phyloP scores from a whole-genome alignment of 2,797 vertebrate genomes.

The Chelon labrosus region DNA sequence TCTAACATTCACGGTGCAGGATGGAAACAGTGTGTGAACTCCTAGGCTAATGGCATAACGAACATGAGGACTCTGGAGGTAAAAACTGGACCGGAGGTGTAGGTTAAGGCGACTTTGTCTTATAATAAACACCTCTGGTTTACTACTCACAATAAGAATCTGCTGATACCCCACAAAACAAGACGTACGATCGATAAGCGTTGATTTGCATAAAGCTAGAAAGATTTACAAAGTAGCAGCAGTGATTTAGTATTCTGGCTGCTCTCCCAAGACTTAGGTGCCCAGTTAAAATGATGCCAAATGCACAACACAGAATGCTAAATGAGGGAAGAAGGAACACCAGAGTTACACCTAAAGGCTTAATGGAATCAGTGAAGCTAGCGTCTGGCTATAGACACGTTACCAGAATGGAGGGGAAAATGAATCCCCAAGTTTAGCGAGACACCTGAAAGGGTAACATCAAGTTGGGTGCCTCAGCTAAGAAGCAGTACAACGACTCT shows the following conservation, averaged over 20 bases:
- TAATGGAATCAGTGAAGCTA: not conserved
- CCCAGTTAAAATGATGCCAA: not conserved
- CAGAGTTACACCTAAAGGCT: not conserved
- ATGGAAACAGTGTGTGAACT: not conserved
- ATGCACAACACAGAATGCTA: conserved; percentile 2
- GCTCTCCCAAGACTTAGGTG: not conserved
- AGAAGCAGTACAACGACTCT: not conserved
- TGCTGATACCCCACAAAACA: not conserved
- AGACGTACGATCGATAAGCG: not conserved
- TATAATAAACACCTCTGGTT: not conserved
- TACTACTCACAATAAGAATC: not conserved
- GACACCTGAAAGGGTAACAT: not conserved
- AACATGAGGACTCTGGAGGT: not conserved
- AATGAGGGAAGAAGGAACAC: not conserved
- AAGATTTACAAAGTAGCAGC: not conserved
- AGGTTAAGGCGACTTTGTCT: not conserved
- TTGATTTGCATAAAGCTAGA: not conserved
- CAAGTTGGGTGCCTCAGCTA: not conserved
- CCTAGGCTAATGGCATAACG: too few relatives aligned
- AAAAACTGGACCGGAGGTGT: not conserved
- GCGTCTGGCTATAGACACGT: not conserved
- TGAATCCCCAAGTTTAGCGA: not conserved
- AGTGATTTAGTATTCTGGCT: not conserved
- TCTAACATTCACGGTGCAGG: not conserved
- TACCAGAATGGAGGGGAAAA: not conserved